Evolutionary conservation across 2,797 vertebrate species (phyloP).

Genomic region (Premnoplex brunnescens): DNA sequence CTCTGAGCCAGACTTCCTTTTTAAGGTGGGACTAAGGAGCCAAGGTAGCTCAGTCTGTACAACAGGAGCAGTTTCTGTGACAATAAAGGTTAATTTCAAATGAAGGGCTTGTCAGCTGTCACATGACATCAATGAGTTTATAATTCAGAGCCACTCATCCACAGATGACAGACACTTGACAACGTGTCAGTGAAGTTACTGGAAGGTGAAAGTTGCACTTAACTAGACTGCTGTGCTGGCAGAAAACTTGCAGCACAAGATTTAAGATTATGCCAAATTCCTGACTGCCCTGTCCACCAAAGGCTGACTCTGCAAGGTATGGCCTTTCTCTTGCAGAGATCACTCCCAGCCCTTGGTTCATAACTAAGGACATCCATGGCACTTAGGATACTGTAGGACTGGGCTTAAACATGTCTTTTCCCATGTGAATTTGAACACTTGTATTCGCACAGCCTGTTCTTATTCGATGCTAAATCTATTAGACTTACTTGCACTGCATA

Average conservation of each 20-base stretch:
- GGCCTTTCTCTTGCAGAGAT: neutral
- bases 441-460: neutral
- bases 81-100: neutral
- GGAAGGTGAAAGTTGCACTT: neutral
- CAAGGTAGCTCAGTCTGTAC: neutral
- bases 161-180: neutral
- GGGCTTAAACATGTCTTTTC: neutral
- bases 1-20: neutral
- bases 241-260: neutral
- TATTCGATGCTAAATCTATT: neutral
- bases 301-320: neutral
- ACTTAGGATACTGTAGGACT: neutral
- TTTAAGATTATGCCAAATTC: neutral
- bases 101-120: neutral
- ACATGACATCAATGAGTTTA: neutral
- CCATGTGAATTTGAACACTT: neutral
- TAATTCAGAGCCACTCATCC: neutral
- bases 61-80: neutral
- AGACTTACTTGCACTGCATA: neutral
- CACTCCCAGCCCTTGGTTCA: neutral
- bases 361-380: neutral
- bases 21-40: neutral
- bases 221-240: neutral
- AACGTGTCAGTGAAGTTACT: neutral
- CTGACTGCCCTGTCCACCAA: neutral